A percentile compares a stretch with the other conserved stretches of the same genome.
Evolutionary conservation across 2,888 invertebrate genomes (phyloP).

Genomic region (Amblyjoppa proteus): DNA sequence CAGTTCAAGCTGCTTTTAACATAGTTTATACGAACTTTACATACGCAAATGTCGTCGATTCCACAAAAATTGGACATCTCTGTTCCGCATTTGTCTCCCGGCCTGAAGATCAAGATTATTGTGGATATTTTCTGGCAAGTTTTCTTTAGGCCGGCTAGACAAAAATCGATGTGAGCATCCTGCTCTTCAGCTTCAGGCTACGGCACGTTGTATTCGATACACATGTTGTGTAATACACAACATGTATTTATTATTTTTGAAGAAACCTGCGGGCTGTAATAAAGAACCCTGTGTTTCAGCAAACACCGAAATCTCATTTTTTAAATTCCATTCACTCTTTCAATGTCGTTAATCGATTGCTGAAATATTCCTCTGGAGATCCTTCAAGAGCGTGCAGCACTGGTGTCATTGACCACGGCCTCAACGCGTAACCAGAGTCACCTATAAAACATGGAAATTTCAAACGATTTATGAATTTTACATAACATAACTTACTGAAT

Average conservation of each 20-base stretch:
- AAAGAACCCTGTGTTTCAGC: neutral
- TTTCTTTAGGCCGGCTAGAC: neutral
- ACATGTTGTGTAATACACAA: slow-evolving; percentile 7
- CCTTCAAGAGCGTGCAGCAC: neutral
- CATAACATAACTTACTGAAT: too few relatives aligned
- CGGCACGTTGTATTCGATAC: slow-evolving; percentile 17
- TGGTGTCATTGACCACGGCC: neutral
- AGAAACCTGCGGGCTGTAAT: neutral
- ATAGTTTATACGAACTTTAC: too few relatives aligned
- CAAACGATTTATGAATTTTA: too few relatives aligned
- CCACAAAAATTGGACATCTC: too few relatives aligned
- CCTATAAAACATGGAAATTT: too few relatives aligned
- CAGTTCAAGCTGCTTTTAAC: too few relatives aligned
- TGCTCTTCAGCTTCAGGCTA: slow-evolving; percentile 11
- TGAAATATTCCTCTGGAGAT: neutral
- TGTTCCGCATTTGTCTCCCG: too few relatives aligned
- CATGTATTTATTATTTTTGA: too few relatives aligned
- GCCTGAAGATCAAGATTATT: neutral
- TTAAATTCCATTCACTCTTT: neutral
- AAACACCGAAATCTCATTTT: neutral
- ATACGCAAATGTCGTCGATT: too few relatives aligned
- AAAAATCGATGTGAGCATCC: neutral
- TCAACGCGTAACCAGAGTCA: too few relatives aligned
- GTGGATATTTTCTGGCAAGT: neutral
- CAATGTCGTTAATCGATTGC: neutral